Conservation (phyloP, 2,113 vertebrate genomes). For the Micromys minutus region DNA sequence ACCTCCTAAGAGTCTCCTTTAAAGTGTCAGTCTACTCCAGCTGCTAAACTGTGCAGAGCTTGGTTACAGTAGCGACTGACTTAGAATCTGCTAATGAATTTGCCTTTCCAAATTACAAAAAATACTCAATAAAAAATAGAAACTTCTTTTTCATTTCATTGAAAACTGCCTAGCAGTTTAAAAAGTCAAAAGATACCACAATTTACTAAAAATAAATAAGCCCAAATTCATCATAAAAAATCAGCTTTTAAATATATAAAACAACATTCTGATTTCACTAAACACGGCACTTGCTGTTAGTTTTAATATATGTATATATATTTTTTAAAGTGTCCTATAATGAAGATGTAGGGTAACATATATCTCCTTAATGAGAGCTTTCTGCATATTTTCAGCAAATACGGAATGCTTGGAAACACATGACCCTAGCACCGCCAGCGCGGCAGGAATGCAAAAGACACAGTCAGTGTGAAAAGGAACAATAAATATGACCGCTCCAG, state of each 20-base stretch:
- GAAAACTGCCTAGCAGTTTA: background rate
- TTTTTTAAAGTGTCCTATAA: background rate
- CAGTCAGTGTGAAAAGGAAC: constrained; percentile 53
- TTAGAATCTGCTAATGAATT: constrained; percentile 36
- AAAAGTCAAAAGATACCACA: constrained; percentile 9
- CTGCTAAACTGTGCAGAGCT: background rate
- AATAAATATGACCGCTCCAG: constrained; percentile 61
- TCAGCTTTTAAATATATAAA: background rate
- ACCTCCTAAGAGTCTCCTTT: background rate
- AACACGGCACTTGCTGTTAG: background rate
- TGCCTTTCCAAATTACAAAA: constrained; percentile 1
- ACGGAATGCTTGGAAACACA: constrained; percentile 61
- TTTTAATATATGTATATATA: no score
- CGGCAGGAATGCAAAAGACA: constrained; percentile 72
- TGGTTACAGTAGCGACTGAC: background rate
- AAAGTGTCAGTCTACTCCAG: background rate
- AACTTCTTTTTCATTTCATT: background rate
- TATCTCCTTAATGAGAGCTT: constrained; percentile 5
- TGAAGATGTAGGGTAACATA: background rate
- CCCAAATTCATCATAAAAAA: constrained; percentile 25
- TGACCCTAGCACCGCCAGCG: constrained; percentile 67
- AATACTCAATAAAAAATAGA: background rate
- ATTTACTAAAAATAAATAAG: constrained; percentile 19
- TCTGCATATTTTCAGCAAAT: constrained; percentile 70
- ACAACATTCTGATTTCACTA: background rate